Evolutionary conservation across 2,113 vertebrate species (phyloP).

Genomic region (Actenoides lindsayi): DNA sequence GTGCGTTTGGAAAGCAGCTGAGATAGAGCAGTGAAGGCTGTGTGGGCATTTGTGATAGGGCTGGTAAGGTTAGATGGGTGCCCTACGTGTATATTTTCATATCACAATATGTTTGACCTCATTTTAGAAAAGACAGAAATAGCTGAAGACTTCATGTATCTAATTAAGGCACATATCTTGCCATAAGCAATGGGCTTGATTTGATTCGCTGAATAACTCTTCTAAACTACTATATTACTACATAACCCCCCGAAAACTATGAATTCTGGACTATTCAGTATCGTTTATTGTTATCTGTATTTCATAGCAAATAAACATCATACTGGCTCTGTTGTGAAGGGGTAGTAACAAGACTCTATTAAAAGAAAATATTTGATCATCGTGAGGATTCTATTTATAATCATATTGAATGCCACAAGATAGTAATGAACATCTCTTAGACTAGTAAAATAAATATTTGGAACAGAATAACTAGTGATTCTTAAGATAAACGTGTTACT

Average conservation of each 20-base stretch:
- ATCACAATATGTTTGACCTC: neutral
- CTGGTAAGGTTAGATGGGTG: neutral
- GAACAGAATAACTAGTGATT: neutral
- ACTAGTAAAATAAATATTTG: neutral
- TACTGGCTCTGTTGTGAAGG: neutral
- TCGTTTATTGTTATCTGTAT: neutral
- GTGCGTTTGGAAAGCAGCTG: neutral
- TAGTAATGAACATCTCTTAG: neutral
- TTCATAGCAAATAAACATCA: constrained; percentile 20
- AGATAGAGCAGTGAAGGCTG: neutral
- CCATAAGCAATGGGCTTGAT: neutral
- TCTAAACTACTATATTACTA: neutral
- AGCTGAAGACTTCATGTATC: neutral
- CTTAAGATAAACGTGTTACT: neutral
- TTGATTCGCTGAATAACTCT: neutral
- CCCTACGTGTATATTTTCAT: neutral
- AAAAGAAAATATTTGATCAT: neutral
- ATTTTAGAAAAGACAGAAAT: constrained; percentile 24
- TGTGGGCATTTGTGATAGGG: neutral
- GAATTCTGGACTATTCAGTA: neutral
- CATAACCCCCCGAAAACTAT: neutral
- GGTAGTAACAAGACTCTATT: neutral
- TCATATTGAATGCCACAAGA: neutral
- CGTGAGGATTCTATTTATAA: neutral
- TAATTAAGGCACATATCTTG: neutral